Evolutionary conservation across 64 coral and sea anemone species (phyloP).

Genomic region (Actinia equina): DNA sequence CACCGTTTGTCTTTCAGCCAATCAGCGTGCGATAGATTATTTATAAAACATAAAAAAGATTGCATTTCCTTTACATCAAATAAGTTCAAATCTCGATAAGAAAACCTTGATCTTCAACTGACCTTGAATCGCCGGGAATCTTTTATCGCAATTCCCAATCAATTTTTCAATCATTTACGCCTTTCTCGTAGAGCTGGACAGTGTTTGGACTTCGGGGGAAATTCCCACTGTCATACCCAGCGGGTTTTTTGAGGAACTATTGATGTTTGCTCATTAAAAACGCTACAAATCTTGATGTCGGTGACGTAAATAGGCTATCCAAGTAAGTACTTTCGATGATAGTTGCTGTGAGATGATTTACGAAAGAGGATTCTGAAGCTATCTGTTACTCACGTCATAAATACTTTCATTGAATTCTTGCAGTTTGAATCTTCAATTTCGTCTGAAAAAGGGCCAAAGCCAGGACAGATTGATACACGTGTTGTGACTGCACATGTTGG

Average conservation of each 20-base stretch:
- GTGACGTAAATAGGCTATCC: not conserved
- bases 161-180: not conserved
- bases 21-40: not conserved
- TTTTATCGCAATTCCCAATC: not conserved
- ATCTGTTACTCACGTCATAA: conserved; percentile 1
- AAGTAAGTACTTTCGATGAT: not conserved
- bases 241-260: not conserved
- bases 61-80: not conserved
- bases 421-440: not conserved
- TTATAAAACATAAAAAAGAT: not conserved
- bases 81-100: not conserved
- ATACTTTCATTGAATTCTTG: not conserved
- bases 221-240: not conserved
- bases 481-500: not conserved
- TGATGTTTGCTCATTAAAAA: not conserved
- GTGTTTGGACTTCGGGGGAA: not conserved
- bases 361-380: not conserved
- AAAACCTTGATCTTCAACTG: not conserved
- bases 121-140: not conserved
- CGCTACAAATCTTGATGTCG: not conserved
- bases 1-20: not conserved
- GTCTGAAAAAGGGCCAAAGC: not conserved
- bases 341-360: not conserved
- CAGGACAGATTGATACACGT: not conserved
- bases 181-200: not conserved